Conservation (phyloP, 1,140 invertebrate genomes). For the Arctopsyche grandis region DNA sequence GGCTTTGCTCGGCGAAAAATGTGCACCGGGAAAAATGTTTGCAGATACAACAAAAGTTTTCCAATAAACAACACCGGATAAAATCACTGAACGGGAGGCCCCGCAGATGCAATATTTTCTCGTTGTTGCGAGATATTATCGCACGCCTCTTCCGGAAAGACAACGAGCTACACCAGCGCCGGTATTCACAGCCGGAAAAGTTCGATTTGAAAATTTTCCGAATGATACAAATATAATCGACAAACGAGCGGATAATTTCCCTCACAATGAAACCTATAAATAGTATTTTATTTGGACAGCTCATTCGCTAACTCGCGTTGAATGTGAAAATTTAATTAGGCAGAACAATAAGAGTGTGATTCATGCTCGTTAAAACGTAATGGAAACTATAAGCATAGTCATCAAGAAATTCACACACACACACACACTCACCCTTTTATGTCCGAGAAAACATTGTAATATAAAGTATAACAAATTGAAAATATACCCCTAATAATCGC, state of each 20-base stretch:
- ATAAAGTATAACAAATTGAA: not conserved
- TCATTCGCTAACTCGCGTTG: not conserved
- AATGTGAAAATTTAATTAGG: slow-evolving; percentile 8
- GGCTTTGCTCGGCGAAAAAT: not conserved
- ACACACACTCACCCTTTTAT: too few species aligned
- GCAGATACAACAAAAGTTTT: slow-evolving; percentile 45
- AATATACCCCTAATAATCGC: slow-evolving; percentile 39
- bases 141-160: slow-evolving; percentile 10
- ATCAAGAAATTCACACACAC: too few species aligned
- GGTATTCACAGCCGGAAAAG: slow-evolving; percentile 16
- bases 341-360: not conserved
- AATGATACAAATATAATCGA: too few species aligned
- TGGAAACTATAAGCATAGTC: not conserved
- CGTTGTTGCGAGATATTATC: slow-evolving; percentile 39
- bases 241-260: not conserved
- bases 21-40: slow-evolving; percentile 13
- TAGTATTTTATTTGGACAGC: not conserved
- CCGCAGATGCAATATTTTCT: slow-evolving; percentile 34
- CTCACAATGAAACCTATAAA: not conserved
- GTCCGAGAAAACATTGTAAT: too few species aligned
- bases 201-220: slow-evolving; percentile 12
- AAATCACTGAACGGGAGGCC: slow-evolving; percentile 38
- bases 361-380: not conserved
- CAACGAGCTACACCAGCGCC: slow-evolving; percentile 27
- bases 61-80: slow-evolving; percentile 49